A percentile compares a stretch with the other conserved stretches of the same genome.
Conservation (phyloP, 2,113 vertebrate species). For the Andinoacara biseriatus region DNA sequence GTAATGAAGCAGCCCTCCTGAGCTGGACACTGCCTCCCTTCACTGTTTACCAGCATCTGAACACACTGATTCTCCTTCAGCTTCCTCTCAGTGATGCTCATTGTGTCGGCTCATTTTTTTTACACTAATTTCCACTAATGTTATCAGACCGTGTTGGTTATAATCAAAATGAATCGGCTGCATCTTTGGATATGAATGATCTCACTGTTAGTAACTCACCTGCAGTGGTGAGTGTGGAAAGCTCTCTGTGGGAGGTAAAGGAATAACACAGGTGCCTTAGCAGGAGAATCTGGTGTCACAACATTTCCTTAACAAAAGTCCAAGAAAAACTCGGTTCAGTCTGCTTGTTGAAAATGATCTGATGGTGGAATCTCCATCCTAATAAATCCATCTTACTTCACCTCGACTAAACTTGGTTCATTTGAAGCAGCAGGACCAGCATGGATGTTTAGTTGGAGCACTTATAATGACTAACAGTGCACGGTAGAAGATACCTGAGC, state of each 20-base stretch:
- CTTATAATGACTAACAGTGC: background rate
- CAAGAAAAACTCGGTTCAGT: too few relatives aligned
- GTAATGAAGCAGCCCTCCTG: background rate
- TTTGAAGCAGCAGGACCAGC: fast-evolving
- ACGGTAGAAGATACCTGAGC: too few relatives aligned
- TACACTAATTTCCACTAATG: background rate
- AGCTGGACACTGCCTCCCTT: background rate
- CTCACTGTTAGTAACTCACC: background rate
- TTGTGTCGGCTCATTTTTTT: fast-evolving
- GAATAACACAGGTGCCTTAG: too few relatives aligned
- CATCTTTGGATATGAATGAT: background rate
- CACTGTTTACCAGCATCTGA: background rate
- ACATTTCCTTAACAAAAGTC: background rate
- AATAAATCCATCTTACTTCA: too few relatives aligned
- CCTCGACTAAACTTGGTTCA: background rate
- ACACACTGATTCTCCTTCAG: background rate
- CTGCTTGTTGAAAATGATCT: background rate
- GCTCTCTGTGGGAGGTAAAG: too few relatives aligned
- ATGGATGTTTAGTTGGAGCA: background rate
- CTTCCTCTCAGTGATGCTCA: background rate
- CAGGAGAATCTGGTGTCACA: fast-evolving
- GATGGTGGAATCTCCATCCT: too few relatives aligned
- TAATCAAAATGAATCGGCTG: background rate
- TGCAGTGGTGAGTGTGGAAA: too few relatives aligned
- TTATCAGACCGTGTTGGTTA: background rate